Base-by-base conservation (phyloP, 2,888 invertebrate genomes). In the Pollenia amentaria region DNA sequence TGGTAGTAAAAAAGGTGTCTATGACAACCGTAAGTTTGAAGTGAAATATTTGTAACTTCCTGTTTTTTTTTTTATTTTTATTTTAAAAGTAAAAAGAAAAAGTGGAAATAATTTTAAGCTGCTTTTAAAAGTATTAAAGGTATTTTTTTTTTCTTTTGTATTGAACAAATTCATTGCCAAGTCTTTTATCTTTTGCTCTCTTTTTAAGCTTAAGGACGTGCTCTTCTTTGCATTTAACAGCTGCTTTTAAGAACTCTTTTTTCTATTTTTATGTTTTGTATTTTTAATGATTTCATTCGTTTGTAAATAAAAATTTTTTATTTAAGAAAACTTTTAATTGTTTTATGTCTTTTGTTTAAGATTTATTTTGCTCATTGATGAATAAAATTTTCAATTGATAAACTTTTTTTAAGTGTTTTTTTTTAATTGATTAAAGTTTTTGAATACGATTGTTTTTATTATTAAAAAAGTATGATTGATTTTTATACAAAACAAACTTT, bases 71-170 rank as follows among this genome's bases (percentile, higher is more conserved):
- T 18, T 72, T 42, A 53, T 16, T 18, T 53, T 10, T 21, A 9
- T 11, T 0, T 11, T 4, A 18, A n/a, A 21, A 29, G 11, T 6
- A 29, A n/a, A 46, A 38, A 16, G 7, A 8, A 60, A 42, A 53
- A 46, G 16, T 10, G 46, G 21, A 29, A 40, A 65, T 65, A 44
- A 57, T 60, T 55, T 78, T 84, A 78, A 84, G 78, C 84, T 51
- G 84, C 84, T 84, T 78, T 78, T 72, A 53, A 60, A 84, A 60
- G 75, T 78, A 60, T 84, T 72, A 67, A 65, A 62, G 12, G 38
- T 0, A 48, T 29, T 51, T 53, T 46, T 18, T 11, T 42, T 64
- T 73, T 65, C 10, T 42, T n/a, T 11, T 46, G 2, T 4, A 65
- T 8, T 7, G 29, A 46, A 44, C 64, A 3, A 76, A 76, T 57